Evolutionary conservation across 1,140 invertebrate species (phyloP).

Genomic region (Aphidius ervi): DNA sequence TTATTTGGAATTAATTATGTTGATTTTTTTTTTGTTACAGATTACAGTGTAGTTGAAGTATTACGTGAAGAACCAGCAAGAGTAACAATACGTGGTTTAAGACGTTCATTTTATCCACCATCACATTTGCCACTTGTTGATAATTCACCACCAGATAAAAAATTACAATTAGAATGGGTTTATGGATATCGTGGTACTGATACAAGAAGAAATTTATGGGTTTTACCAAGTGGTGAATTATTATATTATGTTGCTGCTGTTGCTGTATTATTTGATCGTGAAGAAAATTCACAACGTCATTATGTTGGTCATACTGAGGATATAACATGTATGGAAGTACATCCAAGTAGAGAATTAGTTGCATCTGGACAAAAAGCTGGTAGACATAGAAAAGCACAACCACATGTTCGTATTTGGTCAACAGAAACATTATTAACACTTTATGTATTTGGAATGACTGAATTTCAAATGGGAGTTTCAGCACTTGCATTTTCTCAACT

Average conservation of each 20-base stretch:
- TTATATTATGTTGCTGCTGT: constrained; percentile 90
- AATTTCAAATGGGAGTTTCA: constrained; percentile 84
- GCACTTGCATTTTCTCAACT: constrained; percentile 87
- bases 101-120: constrained; percentile 83
- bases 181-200: constrained; percentile 91
- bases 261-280: constrained; percentile 84
- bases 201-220: constrained; percentile 82
- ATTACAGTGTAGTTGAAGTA: constrained; percentile 78
- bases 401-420: constrained; percentile 92
- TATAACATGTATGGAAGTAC: constrained; percentile 69
- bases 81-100: constrained; percentile 77
- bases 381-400: constrained; percentile 76
- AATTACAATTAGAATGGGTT: constrained; percentile 88
- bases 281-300: constrained; percentile 86
- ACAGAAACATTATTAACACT: constrained; percentile 86
- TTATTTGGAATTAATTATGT: constrained; percentile 5
- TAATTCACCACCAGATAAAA: constrained; percentile 80
- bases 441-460: constrained; percentile 87
- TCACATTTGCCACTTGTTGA: constrained; percentile 75
- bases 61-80: constrained; percentile 77
- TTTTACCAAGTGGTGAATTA: constrained; percentile 86
- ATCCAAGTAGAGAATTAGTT: constrained; percentile 84
- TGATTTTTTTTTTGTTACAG: constrained; percentile 40
- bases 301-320: constrained; percentile 93
- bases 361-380: constrained; percentile 86